Base-by-base conservation (phyloP, 2,113 vertebrate species). In the Phycodurus eques region DNA sequence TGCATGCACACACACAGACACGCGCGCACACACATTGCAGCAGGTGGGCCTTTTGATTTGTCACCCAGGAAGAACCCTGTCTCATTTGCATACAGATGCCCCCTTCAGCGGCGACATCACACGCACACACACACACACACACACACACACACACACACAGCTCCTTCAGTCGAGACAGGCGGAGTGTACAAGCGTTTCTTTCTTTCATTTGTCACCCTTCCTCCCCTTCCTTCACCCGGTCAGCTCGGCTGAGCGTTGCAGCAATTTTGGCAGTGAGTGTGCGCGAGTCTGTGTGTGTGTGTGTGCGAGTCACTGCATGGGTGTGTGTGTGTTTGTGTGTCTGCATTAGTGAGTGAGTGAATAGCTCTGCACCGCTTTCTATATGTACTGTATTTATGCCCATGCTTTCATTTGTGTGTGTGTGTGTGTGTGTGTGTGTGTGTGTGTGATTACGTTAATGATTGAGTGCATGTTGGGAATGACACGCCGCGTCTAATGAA, bases 51-150 rank as follows among this genome's bases (percentile, higher is more conserved):
- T 90, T 92, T 93, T 92, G 90, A 93, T 91, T 92, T 84, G 87
- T 85, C 85, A 88, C 88, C 91, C 88, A 91, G 89, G 88, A 93
- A 93, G 92, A 91, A 90, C 87, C 65, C 65, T 76, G 74, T 78
- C 87, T 89, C 83, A 93, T 93, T 93, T 89, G 80, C 92, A 93
- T 93, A 93, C 92, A 93, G 92, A 93, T 93, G 92, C 89, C 90
- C 87, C 83, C 90, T 90, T 88, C 76, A 89, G 85, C 44, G 76
- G 68, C 80, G 79, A 89, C 84, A 85, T 90, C 89, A 82, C 61
- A 57, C 27, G 27, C 27, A 27, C 27, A 27, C 27, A 27, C 27
- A 27, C 27, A 27, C 27, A 27, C 27, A 27, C 27, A 27, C 27
- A 27, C 27, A 27, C 27, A 27, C 77, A 70, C 70, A 56, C 68